Evolutionary conservation across 2,113 vertebrate genomes (phyloP).

Genomic region (Melanostigma gelatinosum): DNA sequence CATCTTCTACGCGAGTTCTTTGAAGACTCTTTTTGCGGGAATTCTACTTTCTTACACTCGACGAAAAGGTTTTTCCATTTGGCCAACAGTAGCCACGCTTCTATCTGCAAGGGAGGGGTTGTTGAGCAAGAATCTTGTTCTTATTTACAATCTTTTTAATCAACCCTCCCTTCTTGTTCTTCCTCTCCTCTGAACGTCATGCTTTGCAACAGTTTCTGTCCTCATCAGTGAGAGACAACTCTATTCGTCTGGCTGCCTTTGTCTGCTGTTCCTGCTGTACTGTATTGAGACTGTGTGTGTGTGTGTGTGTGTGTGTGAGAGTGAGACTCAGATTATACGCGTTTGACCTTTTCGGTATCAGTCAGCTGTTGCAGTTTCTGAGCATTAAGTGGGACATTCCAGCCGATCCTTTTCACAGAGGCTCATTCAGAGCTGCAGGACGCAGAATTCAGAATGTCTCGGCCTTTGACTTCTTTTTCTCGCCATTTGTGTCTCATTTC

Average conservation of each 20-base stretch:
- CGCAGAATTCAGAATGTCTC: conserved; percentile 32
- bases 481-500: not conserved
- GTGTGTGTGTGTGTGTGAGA: conserved; percentile 71
- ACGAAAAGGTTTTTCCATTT: not conserved
- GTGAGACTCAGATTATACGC: conserved; percentile 71
- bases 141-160: no score
- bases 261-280: conserved; percentile 25
- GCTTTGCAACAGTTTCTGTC: no score
- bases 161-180: no score
- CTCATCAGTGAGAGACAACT: not conserved
- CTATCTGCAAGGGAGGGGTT: not conserved
- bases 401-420: conserved; percentile 50
- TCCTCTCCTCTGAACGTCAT: no score
- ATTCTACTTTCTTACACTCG: not conserved
- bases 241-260: conserved; percentile 7
- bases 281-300: conserved; percentile 56
- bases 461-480: not conserved
- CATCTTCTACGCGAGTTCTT: not conserved
- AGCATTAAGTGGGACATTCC: conserved; percentile 69
- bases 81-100: not conserved
- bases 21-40: no score
- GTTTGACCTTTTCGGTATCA: conserved; percentile 72
- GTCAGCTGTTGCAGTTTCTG: conserved; percentile 72
- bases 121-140: no score
- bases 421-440: conserved; percentile 48